phyloP scores from a whole-genome alignment of 2,113 vertebrate genomes.

The Lophotis ruficrista region DNA sequence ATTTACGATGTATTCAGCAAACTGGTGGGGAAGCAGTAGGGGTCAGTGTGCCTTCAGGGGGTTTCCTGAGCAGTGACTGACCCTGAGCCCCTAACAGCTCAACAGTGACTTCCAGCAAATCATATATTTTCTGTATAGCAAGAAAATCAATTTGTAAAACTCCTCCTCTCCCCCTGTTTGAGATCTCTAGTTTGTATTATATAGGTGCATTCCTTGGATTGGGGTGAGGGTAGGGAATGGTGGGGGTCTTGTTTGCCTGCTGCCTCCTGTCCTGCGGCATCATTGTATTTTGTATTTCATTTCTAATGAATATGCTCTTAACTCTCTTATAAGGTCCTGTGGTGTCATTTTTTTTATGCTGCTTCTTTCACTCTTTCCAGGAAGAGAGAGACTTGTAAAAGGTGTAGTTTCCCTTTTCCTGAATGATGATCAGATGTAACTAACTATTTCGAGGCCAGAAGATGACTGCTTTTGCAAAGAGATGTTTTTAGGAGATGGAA shows the following conservation, averaged over 20 bases:
- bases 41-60: not conserved
- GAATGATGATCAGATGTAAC: not conserved
- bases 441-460: not conserved
- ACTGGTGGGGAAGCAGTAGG: conserved; percentile 78
- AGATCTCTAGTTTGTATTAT: conserved; percentile 45
- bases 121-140: conserved; percentile 58
- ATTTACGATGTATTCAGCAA: conserved; percentile 85
- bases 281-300: conserved; percentile 59
- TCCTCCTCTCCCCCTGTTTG: not conserved
- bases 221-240: not conserved
- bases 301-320: conserved; percentile 62
- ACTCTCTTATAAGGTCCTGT: not conserved
- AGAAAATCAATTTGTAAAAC: conserved; percentile 48
- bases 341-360: conserved; percentile 13
- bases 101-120: conserved; percentile 19
- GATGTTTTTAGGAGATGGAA: not conserved
- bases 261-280: not conserved
- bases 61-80: not conserved
- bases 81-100: not conserved
- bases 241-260: not conserved
- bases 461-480: not conserved
- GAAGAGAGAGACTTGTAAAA: not conserved
- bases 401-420: not conserved
- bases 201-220: not conserved
- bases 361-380: not conserved